phyloP scores from a whole-genome alignment of 92 coral and sea anemone genomes.

The Siderastrea radians region DNA sequence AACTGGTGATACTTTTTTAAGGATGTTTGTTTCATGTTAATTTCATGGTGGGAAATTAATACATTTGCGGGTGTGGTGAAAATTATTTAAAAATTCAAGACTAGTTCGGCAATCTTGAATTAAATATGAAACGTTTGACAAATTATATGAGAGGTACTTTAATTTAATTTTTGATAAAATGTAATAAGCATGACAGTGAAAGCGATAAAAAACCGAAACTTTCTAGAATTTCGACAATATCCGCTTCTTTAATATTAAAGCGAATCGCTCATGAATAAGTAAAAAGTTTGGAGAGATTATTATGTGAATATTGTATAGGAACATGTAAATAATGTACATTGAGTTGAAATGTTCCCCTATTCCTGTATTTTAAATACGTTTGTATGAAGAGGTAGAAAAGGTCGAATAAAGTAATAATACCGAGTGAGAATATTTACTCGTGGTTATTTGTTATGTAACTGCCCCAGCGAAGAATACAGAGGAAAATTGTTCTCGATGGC shows the following conservation, averaged over 20 bases:
- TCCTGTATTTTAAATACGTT: constrained; percentile 5
- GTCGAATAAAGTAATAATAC: not conserved
- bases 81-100: not conserved
- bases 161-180: not conserved
- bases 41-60: constrained; percentile 11
- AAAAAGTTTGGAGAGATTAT: not conserved
- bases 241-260: not conserved
- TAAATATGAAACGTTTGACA: not conserved
- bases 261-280: constrained; percentile 5
- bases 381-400: not conserved
- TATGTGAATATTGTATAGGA: not conserved
- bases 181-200: not conserved
- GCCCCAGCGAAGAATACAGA: no score
- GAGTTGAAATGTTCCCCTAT: not conserved
- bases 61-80: not conserved
- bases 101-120: not conserved
- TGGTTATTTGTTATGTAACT: not conserved
- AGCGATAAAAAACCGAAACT: not conserved
- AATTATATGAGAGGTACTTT: not conserved
- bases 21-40: constrained; percentile 9
- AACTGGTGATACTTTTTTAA: not conserved
- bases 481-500: no score
- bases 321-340: constrained; percentile 6
- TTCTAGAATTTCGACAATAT: not conserved
- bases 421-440: not conserved